These are phyloP conservation scores for Metellina segmentata DNA, from an alignment of 2,888 invertebrate species.

Conservation along the genomic window DNA sequence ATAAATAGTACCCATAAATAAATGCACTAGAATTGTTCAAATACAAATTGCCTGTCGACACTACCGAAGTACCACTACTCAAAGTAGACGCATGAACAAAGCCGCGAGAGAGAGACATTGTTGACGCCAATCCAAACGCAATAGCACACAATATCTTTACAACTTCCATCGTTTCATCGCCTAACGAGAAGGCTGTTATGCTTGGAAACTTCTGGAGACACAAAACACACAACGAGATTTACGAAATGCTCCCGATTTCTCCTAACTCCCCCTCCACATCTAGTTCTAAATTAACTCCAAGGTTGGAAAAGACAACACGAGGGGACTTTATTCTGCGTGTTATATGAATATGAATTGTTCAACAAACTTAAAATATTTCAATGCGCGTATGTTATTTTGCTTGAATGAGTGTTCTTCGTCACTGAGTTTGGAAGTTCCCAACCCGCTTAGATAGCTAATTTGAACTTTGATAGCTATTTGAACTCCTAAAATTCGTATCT, in stretches of 20 bases:
- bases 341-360: too few species aligned
- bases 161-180: slow-evolving; percentile 12
- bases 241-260: neutral
- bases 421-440: too few species aligned
- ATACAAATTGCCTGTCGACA: neutral
- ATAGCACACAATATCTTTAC: slow-evolving; percentile 1
- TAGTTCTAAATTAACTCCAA: slow-evolving; percentile 15
- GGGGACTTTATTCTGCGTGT: too few species aligned
- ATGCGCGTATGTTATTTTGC: too few species aligned
- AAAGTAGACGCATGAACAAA: neutral
- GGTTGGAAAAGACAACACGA: neutral
- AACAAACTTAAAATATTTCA: too few species aligned
- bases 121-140: neutral
- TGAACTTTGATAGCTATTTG: too few species aligned
- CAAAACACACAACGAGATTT: neutral
- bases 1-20: neutral
- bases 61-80: too few species aligned
- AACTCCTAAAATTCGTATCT: too few species aligned
- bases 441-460: too few species aligned
- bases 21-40: neutral
- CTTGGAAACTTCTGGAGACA: neutral
- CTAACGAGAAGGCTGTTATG: slow-evolving; percentile 21
- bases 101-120: neutral
- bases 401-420: too few species aligned
- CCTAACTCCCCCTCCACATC: neutral